A percentile compares a stretch with the other conserved stretches of the same genome.
phyloP scores from a whole-genome alignment of 2,113 vertebrate genomes.

The Condylura cristata region DNA sequence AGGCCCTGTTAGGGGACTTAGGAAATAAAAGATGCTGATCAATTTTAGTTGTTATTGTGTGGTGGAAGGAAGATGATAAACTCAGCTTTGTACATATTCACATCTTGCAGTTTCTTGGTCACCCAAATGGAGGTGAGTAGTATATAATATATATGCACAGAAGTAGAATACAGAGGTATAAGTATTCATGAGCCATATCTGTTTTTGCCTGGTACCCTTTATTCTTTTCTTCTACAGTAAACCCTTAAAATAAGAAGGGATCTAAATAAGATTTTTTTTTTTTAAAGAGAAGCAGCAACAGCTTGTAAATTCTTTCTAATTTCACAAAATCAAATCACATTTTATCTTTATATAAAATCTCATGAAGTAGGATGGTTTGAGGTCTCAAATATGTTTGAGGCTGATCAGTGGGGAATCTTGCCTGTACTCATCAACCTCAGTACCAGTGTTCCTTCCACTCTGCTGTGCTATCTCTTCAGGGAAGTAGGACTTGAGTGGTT shows the following conservation, averaged over 20 bases:
- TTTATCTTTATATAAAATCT: neutral
- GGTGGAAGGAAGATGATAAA: neutral
- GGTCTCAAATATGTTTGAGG: too few relatives aligned
- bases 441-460: neutral
- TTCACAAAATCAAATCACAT: conserved; percentile 34
- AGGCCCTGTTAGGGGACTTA: neutral
- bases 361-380: too few relatives aligned
- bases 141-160: neutral
- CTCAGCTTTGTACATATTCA: neutral
- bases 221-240: neutral
- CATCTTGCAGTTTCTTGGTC: neutral
- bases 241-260: neutral
- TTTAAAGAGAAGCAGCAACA: neutral
- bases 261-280: neutral
- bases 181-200: neutral
- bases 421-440: neutral
- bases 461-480: neutral
- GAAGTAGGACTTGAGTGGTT: neutral
- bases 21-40: neutral
- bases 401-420: neutral
- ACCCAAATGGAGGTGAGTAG: neutral
- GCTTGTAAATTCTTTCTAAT: neutral
- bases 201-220: neutral
- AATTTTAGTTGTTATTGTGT: neutral
- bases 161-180: neutral